Base-by-base conservation (phyloP, 2,113 vertebrate genomes). In the Nymphicus hollandicus region DNA sequence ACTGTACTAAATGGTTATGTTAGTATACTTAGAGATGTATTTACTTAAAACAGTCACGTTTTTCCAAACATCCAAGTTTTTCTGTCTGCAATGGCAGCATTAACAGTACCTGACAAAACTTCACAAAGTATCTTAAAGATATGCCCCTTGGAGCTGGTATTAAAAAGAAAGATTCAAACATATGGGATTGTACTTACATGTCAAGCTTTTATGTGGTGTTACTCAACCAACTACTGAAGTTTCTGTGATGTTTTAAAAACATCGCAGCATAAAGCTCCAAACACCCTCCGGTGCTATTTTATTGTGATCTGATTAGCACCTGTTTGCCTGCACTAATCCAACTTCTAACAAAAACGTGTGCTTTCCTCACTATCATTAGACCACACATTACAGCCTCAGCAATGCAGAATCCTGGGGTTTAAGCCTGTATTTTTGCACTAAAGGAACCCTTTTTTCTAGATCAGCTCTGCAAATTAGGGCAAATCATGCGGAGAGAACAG, bases 271-370 rank as follows among this genome's bases (percentile, higher is more conserved):
- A 89, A 92, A 80, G 43, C 81, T 95, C 49, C 50, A 80, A 88
- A 92, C 49, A 94, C 55, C 94, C 92, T 89, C 83, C 1, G 25
- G 94, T 74, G 56, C 46, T 87, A 46, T 65, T 96, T 95, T 82
- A 86, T n/a, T 94, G 52, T 94, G 91, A 96, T 96, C 89, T 96
- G 94, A 97, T 96, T 96, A 97, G 89, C 80, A 95, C 94, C 92
- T 95, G 95, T 94, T 96, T 93, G 63, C 73, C 66, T 86, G 60
- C 47, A 92, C 58, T 96, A 96, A 96, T 96, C 96, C 86, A 64
- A 87, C 91, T 97, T 97, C 96, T 96, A 96, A 97, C 81, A 73
- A 88, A 94, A 94, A 81, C 0, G 0, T 55, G 39, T 85, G n/a
- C 77, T 92, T 96, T 86, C 47, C 35, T 46, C n/a, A 14, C 80